Percentiles rank a stretch among this genome's conserved stretches.
Conservation (phyloP, 92 coral and sea anemone genomes). For the Porites lobata region DNA sequence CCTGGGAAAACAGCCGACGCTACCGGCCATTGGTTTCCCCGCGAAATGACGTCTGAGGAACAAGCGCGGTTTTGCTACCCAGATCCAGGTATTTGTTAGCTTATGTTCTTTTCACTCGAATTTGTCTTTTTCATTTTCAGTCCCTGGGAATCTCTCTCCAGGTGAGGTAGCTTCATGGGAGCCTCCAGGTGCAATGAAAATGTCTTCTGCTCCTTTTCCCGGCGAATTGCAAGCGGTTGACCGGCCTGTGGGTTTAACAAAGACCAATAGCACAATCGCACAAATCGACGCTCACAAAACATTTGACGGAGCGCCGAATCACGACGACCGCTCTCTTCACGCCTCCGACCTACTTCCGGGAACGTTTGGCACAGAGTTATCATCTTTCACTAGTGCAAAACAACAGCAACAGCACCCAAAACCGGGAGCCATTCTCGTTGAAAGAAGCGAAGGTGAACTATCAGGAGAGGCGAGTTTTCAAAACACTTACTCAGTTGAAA, state of each 20-base stretch:
- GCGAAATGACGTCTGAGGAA: no score
- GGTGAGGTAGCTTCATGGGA: conserved; percentile 49
- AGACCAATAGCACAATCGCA: not conserved
- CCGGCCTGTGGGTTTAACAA: not conserved
- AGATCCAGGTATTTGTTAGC: not conserved
- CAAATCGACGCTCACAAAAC: not conserved
- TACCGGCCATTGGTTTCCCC: no score
- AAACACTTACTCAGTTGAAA: conserved; percentile 26
- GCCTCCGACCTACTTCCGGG: conserved; percentile 77
- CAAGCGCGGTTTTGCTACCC: no score
- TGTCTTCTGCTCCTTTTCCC: not conserved
- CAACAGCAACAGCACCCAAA: conserved; percentile 1
- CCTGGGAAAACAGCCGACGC: no score
- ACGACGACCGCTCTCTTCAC: conserved; percentile 79
- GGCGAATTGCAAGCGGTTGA: not conserved
- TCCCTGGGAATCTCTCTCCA: conserved; percentile 55
- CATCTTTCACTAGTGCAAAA: not conserved
- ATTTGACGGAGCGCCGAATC: conserved; percentile 28
- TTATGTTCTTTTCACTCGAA: not conserved
- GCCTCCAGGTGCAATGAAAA: not conserved
- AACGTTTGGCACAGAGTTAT: conserved; percentile 20
- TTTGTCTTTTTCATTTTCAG: conserved; percentile 3
- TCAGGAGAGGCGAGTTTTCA: conserved; percentile 11
- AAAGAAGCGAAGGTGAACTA: conserved; percentile 4
- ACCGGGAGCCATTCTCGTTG: conserved; percentile 21